Percentiles rank a stretch among this genome's conserved stretches.
Evolutionary conservation across 2,888 invertebrate species (phyloP).

Genomic region (Acronicta psi): DNA sequence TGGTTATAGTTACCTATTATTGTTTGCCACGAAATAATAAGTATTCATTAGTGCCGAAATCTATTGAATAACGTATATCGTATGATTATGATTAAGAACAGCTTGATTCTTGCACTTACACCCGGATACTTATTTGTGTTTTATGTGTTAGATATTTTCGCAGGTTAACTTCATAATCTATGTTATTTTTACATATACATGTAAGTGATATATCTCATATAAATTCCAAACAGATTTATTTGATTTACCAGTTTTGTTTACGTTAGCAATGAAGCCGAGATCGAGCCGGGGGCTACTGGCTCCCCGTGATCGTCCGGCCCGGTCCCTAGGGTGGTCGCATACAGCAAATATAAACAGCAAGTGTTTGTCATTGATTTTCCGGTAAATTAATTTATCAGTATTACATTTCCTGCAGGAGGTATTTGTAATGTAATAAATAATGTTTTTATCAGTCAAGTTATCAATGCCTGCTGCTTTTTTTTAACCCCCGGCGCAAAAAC

Average conservation of each 20-base stretch:
- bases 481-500: no score
- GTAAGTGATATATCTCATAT: conserved; percentile 26
- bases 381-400: conserved; percentile 85
- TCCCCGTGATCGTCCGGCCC: conserved; percentile 53
- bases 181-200: conserved; percentile 13
- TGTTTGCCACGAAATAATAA: no score
- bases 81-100: no score
- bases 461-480: neutral
- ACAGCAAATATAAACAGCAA: conserved; percentile 78
- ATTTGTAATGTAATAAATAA: conserved; percentile 28
- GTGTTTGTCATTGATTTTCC: conserved; percentile 87
- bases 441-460: conserved; percentile 16
- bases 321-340: conserved; percentile 76
- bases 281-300: conserved; percentile 60
- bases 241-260: conserved; percentile 83
- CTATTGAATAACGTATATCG: no score
- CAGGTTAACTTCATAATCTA: neutral
- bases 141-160: neutral
- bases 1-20: no score
- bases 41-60: no score
- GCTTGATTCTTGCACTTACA: no score
- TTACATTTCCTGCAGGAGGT: conserved; percentile 55
- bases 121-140: conserved; percentile 6
- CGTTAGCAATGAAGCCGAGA: conserved; percentile 78
- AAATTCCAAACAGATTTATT: conserved; percentile 71